Base-by-base conservation (phyloP, 2,888 invertebrate genomes). In the Ichneumon xanthorius region DNA sequence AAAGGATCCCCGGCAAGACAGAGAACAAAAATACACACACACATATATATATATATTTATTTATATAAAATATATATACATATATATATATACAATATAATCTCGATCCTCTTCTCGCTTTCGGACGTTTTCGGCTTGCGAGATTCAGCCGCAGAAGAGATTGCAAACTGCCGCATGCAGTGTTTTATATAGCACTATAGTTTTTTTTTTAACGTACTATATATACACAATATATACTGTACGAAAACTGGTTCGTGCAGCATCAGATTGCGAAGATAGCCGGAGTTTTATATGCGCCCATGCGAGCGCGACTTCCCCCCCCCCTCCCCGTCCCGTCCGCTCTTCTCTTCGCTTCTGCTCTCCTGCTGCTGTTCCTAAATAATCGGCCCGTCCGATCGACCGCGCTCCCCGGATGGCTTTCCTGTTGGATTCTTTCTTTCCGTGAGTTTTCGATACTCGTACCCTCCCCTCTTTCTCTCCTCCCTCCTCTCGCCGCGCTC, bases 211-310 rank as follows among this genome's bases (percentile, higher is more conserved):
- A n/a, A 50, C 26, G 2, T 63, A 19, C 48, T 45, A 67, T 30
- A 40, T 67, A 30, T 53, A 80, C 16, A 63, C 45, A 45, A 68
- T 84, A 77, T 78, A 77, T 81, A 70, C 88, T 86, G 88, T 88
- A 92, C 91, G 91, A 92, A 93, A 93, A 93, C 93, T 93, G 93
- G 92, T 93, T 93, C 92, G 93, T 90, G 90, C 90, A 91, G 92
- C 92, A 91, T 93, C 93, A 92, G 92, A 93, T 93, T 91, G 93
- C 92, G 88, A 92, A 93, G 93, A 93, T 93, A 93, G 89, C 86
- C 87, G 26, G 90, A 92, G 91, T 92, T 93, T 92, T 92, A 93
- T 92, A 93, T 92, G 91, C 89, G 87, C 88, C 79, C 78, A 71
- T 63, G 45, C 77, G 45, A 48, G 45, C 26, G 68, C 30, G 48